Base-by-base conservation (phyloP, 2,797 vertebrate species). In the Australoheros facetus region DNA sequence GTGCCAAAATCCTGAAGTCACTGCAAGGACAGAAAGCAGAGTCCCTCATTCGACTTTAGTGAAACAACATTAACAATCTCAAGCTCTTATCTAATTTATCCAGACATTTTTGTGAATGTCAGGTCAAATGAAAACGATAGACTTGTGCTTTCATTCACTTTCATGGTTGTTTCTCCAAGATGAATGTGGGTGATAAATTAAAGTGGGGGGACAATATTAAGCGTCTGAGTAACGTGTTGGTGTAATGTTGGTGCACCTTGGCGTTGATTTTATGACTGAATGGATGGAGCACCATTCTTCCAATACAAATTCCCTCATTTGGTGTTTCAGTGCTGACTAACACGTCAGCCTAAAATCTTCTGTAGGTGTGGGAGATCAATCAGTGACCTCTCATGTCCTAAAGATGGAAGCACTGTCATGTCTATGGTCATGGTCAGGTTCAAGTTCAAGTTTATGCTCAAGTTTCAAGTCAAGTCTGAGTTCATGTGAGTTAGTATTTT, bases 1-100 rank as follows among this genome's bases (percentile, higher is more conserved):
- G 34, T 59, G 73, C 64, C 74, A 74, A 53, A n/a, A 62, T 74
- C 76, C 74, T 37, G 16, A 71, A 62, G 19, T 55, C 53, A 17
- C 58, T 60, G 32, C 16, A 79, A 85, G 71, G 56, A 84, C 78
- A 62, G 78, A 80, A 64, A 79, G 16, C 59, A 74, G 42, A 21
- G 16, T 55, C 16, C 11, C 14, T 74, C 30, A 45, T 73, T 75
- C 14, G 10, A 30, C 58, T 48, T 45, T 23, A 64, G 13, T 77
- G 39, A 74, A 56, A 64, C 45, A 62, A 48, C 56, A 59, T 39
- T 64, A 28, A 34, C 62, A 9, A 9, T 71, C 59, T n/a, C 14
- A 17, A 30, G 21, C 23, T 32, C 11, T 45, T 58, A n/a, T 54
- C 23, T 34, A 42, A 77, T 71, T 26, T 59, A 53, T 56, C 5